Percentiles rank a stretch among this genome's conserved stretches.
Conservation (phyloP, 2,888 invertebrate genomes). For the Philereme transversata region DNA sequence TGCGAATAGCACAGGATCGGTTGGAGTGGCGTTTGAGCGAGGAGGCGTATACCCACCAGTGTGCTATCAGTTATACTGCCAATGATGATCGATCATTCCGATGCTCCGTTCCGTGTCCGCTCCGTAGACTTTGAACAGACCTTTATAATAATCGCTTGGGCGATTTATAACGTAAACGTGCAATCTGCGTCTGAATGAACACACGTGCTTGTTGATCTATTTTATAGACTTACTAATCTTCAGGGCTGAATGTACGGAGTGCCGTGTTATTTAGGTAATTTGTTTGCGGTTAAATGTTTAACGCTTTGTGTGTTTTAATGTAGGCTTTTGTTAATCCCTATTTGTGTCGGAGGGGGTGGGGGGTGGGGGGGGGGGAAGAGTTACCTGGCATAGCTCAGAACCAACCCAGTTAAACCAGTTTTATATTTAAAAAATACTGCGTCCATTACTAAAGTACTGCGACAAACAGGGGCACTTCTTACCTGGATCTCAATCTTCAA, state of each 20-base stretch:
- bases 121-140: not conserved
- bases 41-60: no score
- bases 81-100: not conserved
- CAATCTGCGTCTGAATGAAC: slow-evolving; percentile 9
- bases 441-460: no score
- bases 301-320: not conserved
- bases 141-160: slow-evolving; percentile 3
- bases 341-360: no score
- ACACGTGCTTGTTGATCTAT: slow-evolving; percentile 25
- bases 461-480: no score
- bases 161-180: slow-evolving; percentile 13
- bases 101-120: not conserved
- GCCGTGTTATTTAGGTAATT: not conserved
- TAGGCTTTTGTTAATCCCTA: not conserved
- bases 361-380: fast-evolving
- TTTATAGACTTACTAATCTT: slow-evolving; percentile 3
- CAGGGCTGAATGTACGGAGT: slow-evolving; percentile 1
- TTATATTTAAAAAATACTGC: no score
- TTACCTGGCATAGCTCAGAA: no score
- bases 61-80: no score
- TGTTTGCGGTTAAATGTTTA: not conserved
- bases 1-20: no score
- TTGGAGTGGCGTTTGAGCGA: no score
- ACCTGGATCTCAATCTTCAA: no score
- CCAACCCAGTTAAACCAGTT: no score